Conservation (phyloP, 2,797 vertebrate genomes). For the Thunnus albacares region DNA sequence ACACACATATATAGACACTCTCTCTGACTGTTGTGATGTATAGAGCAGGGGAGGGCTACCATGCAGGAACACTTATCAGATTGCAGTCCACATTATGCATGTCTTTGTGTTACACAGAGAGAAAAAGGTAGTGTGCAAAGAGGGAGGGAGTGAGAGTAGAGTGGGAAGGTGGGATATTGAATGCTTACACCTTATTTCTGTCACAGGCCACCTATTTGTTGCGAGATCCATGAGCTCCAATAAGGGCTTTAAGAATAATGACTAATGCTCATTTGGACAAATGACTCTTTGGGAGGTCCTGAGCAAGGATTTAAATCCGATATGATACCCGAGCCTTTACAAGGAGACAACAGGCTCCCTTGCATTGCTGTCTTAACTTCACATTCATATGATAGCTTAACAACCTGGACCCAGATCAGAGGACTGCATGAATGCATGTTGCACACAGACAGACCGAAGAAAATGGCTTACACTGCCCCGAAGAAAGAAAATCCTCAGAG, state of each 20-base stretch:
- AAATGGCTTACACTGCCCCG: constrained; percentile 49
- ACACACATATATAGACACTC: constrained; percentile 46
- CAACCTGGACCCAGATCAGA: constrained; percentile 64
- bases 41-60: constrained; percentile 82
- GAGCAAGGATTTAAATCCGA: constrained; percentile 76
- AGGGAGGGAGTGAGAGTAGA: constrained; percentile 49
- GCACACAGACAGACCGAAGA: constrained; percentile 42
- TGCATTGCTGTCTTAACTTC: constrained; percentile 59
- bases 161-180: constrained; percentile 76
- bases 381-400: constrained; percentile 60
- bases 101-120: constrained; percentile 83
- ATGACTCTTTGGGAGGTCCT: constrained; percentile 81
- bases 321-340: constrained; percentile 74
- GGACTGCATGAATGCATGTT: constrained; percentile 38
- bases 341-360: constrained; percentile 61
- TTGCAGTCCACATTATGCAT: constrained; percentile 87
- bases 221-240: constrained; percentile 81
- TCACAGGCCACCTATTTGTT: constrained; percentile 85
- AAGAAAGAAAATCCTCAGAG: constrained; percentile 62
- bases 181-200: constrained; percentile 87
- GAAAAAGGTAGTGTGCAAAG: constrained; percentile 71
- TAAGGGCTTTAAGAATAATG: constrained; percentile 83
- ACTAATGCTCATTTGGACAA: constrained; percentile 87
- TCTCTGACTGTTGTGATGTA: constrained; percentile 86
- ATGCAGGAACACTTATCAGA: constrained; percentile 88